Conservation (phyloP, 2,797 vertebrate species). For the Chrysocyon brachyurus region DNA sequence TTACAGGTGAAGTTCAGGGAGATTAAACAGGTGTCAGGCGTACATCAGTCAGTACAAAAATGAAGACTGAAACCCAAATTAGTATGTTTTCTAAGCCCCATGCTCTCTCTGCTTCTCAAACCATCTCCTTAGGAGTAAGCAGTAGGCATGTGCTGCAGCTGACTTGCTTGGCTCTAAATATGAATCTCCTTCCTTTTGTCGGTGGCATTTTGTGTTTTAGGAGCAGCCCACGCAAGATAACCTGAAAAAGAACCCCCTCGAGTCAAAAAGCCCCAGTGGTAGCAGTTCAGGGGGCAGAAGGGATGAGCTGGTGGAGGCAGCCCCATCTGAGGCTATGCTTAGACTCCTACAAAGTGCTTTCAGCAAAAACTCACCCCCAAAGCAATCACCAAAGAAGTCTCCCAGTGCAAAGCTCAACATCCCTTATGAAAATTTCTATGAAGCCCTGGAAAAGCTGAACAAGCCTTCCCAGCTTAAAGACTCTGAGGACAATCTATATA, state of each 20-base stretch:
- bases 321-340: slow-evolving; percentile 90
- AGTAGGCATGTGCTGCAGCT: not conserved
- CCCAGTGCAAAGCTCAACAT: slow-evolving; percentile 85
- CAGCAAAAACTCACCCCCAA: slow-evolving; percentile 89
- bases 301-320: slow-evolving; percentile 82
- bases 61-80: not conserved
- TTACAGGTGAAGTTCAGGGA: not conserved
- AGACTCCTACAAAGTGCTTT: slow-evolving; percentile 95
- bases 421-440: slow-evolving; percentile 92
- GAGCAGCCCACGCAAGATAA: slow-evolving; percentile 83
- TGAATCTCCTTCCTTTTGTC: not conserved
- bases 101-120: not conserved
- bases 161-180: not conserved
- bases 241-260: slow-evolving; percentile 57
- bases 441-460: slow-evolving; percentile 95
- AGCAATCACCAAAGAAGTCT: slow-evolving; percentile 83
- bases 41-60: not conserved
- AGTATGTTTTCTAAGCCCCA: not conserved
- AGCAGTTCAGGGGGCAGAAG: slow-evolving; percentile 31
- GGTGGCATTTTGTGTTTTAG: slow-evolving; percentile 84
- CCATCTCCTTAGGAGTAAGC: not conserved
- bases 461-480: slow-evolving; percentile 89
- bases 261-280: slow-evolving; percentile 56
- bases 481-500: slow-evolving; percentile 92
- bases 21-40: not conserved